A percentile compares a stretch with the other conserved stretches of the same genome.
Conservation (phyloP, 2,888 invertebrate species). For the Phlogophora meticulosa region DNA sequence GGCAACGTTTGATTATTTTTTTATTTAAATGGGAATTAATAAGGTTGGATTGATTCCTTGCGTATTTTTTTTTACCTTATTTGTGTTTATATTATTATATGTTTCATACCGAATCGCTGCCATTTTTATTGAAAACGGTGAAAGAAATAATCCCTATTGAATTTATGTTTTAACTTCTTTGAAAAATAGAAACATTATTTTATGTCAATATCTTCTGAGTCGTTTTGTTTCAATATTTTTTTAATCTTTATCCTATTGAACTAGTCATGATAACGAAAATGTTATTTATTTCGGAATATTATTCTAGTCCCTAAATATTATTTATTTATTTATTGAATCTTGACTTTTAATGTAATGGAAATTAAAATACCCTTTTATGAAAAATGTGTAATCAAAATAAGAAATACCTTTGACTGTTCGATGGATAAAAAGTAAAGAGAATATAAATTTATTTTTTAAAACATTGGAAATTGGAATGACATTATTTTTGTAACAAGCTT, state of each 20-base stretch:
- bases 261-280: conserved; percentile 27
- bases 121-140: conserved; percentile 35
- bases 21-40: conserved; percentile 68
- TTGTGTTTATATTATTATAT: not conserved
- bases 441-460: conserved; percentile 25
- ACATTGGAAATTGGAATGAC: conserved; percentile 35
- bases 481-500: conserved; percentile 58
- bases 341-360: conserved; percentile 1
- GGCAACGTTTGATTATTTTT: conserved; percentile 15
- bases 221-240: not conserved
- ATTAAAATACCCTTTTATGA: not conserved
- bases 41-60: conserved; percentile 79
- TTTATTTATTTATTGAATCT: conserved; percentile 16
- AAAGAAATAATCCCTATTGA: conserved; percentile 17
- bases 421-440: conserved; percentile 5
- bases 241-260: conserved; percentile 16
- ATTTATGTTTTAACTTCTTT: not conserved
- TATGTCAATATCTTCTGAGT: conserved; percentile 14
- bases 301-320: conserved; percentile 25
- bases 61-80: not conserved
- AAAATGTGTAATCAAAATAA: not conserved
- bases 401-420: conserved; percentile 7
- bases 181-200: not conserved
- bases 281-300: conserved; percentile 5
- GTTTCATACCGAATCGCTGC: not conserved